Evolutionary conservation across 1,140 invertebrate species (phyloP).

Genomic region (Arion vulgaris): DNA sequence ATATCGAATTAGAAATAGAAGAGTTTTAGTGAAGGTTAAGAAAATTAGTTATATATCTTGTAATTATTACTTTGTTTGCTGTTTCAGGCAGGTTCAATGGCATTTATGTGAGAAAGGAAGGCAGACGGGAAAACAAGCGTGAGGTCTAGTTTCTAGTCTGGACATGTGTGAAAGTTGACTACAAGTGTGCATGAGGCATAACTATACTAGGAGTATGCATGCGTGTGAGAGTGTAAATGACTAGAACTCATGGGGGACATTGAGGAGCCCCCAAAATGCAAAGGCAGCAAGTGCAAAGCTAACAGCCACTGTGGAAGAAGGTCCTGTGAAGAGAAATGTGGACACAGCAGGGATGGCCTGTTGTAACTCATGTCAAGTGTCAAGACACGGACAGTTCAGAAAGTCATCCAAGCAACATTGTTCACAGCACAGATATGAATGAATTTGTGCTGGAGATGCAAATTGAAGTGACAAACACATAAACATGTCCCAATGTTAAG

Average conservation of each 20-base stretch:
- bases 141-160: slow-evolving; percentile 39
- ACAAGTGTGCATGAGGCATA: neutral
- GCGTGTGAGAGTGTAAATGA: slow-evolving; percentile 17
- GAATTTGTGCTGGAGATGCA: too few species aligned
- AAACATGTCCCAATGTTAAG: too few species aligned
- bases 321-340: slow-evolving; percentile 17
- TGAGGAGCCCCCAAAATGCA: slow-evolving; percentile 12
- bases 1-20: too few species aligned
- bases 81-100: slow-evolving; percentile 37
- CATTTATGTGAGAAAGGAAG: slow-evolving; percentile 39
- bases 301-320: slow-evolving; percentile 31
- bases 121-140: slow-evolving; percentile 33
- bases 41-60: too few species aligned
- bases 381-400: neutral
- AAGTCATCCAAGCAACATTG: too few species aligned
- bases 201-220: neutral
- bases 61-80: too few species aligned
- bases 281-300: slow-evolving; percentile 34
- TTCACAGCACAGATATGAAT: too few species aligned
- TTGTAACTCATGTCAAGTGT: neutral
- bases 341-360: slow-evolving; percentile 16
- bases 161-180: slow-evolving; percentile 16
- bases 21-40: too few species aligned
- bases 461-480: too few species aligned
- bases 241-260: slow-evolving; percentile 22